Conservation (phyloP, 2,888 invertebrate species). For the Cephus runcator region DNA sequence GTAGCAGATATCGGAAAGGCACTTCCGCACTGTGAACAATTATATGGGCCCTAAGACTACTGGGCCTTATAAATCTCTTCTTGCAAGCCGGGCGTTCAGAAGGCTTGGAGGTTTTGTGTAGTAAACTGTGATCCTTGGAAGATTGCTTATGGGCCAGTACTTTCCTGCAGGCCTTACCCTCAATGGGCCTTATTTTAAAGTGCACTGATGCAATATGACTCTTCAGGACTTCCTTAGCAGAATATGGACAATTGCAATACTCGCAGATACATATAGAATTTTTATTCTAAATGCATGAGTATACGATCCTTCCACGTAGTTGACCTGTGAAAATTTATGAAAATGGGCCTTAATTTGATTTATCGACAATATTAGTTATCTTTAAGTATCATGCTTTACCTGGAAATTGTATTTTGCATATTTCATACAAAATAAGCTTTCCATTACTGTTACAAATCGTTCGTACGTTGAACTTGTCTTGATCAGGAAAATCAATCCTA, state of each 20-base stretch:
- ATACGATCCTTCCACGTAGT: background rate
- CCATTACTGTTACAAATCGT: background rate
- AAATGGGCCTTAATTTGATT: background rate
- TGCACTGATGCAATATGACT: background rate
- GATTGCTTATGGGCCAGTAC: background rate
- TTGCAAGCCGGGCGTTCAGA: background rate
- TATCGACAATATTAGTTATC: background rate
- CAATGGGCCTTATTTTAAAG: background rate
- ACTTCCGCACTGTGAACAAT: conserved; percentile 3
- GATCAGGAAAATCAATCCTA: background rate
- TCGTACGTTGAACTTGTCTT: background rate
- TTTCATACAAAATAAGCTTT: background rate
- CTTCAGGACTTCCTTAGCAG: background rate
- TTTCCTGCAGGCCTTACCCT: background rate
- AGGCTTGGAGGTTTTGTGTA: background rate
- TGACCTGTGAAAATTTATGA: background rate
- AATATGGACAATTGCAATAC: background rate
- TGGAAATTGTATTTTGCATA: background rate
- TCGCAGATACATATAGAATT: background rate
- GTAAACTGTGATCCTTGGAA: background rate
- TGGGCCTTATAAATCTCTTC: conserved; percentile 1
- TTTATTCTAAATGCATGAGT: background rate
- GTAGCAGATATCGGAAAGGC: conserved; percentile 1
- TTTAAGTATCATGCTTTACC: background rate
- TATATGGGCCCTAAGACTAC: background rate